Percentiles rank a stretch among this genome's conserved stretches.
Evolutionary conservation across 2,888 invertebrate species (phyloP).

Genomic region (Drosophila atripex): DNA sequence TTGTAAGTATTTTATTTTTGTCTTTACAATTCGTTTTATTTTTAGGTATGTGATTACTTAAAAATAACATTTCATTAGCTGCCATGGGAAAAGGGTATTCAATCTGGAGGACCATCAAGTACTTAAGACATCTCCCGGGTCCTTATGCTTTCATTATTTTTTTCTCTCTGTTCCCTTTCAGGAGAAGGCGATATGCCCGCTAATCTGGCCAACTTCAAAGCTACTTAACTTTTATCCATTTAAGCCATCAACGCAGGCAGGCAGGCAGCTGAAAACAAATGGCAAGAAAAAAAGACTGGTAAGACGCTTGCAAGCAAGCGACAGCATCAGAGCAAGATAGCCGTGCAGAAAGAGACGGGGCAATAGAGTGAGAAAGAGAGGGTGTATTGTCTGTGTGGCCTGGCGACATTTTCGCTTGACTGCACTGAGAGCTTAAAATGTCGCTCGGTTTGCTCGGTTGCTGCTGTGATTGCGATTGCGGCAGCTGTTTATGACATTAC

Average conservation of each 20-base stretch:
- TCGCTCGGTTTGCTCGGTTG: conserved; percentile 56
- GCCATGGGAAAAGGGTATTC: conserved; percentile 46
- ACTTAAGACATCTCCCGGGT: conserved; percentile 25
- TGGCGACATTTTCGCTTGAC: conserved; percentile 69
- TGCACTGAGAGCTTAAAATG: conserved; percentile 68
- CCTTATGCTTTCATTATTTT: conserved; percentile 50
- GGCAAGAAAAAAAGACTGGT: conserved; percentile 56
- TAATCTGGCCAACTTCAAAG: conserved; percentile 76
- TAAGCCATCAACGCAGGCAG: conserved; percentile 71
- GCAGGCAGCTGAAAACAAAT: conserved; percentile 56
- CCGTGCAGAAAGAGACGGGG: conserved; percentile 1
- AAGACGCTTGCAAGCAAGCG: conserved; percentile 19
- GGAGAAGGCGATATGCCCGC: conserved; percentile 69
- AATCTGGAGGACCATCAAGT: conserved; percentile 9
- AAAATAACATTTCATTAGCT: neutral
- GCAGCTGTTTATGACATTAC: conserved; percentile 77
- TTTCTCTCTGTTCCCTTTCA: conserved; percentile 37
- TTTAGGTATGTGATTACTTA: neutral
- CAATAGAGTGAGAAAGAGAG: neutral
- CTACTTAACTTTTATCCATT: conserved; percentile 76
- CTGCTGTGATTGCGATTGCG: conserved; percentile 72
- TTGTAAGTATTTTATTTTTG: neutral
- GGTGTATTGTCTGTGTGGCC: conserved; percentile 59
- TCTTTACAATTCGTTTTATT: neutral
- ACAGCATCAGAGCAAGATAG: conserved; percentile 6